Base-by-base conservation (phyloP, 1,140 invertebrate genomes). In the Caenorhabditis tropicalis region DNA sequence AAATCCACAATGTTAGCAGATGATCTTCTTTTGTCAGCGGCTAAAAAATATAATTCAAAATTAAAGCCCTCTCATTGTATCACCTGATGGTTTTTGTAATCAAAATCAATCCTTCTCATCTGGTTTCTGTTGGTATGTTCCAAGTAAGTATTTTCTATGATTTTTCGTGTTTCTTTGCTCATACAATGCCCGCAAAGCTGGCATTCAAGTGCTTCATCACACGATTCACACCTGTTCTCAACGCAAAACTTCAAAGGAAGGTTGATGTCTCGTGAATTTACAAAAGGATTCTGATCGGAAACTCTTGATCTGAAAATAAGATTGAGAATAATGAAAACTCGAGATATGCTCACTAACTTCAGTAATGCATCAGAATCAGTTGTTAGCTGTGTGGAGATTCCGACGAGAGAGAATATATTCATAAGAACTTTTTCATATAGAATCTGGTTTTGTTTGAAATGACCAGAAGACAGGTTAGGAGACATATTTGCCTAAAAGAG, bases 391-490 rank as follows among this genome's bases (percentile, higher is more conserved):
- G 91, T 60, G 93, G 92, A 88, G 93, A 98, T 91, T 0, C 96
- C 96, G n/a, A 95, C 94, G 10, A 98, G 88, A 48, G 94, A 93
- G 39, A 98, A 94, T 49, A 96, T 89, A 91, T 95, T 97, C 89
- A 94, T 96, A 4, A 98, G 88, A 3, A 98, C 95, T 93, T 98
- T 96, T 89, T 98, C 89, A 87, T 98, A 98, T 0, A 99, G 91
- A 12, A 96, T 90, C 84, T 94, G 94, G 91, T 98, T 98, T 0
- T 94, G 94, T 53, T 94, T 94, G 91, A 95, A 98, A 92, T 99
- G 96, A 0, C 94, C 94, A 0, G 96, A 97, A 0, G 96, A 97
- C 29, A 98, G 93, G 93, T 99, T 98, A 0, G 97, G 97, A 36
- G 96, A 97, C 97, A 98, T 98, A 91, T 99, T 99, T 0, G 96